Evolutionary conservation across 2,888 invertebrate genomes (phyloP), one percentile per base, ranked within the genome.

Genomic region (Punctoribates punctum): DNA sequence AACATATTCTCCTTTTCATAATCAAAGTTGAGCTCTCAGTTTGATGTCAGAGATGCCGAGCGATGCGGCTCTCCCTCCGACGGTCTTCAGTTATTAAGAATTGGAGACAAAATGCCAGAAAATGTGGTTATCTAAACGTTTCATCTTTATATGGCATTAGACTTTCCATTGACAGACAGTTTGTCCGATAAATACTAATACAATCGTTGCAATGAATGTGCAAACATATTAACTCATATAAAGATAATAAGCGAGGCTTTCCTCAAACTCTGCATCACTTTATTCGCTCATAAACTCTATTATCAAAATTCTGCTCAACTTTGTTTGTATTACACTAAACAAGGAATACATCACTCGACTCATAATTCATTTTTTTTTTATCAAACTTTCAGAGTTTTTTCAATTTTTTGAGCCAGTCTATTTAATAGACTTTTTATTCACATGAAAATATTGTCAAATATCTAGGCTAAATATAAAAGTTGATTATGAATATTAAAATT

Each of bases 221-320:
- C 38, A 70, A 70, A 70, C 70, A 70, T 70, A 70, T 70, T 70
- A 70, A 70, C 42, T 70, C 46, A 46, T 70, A 46, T 70, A 46
- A 46, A 70, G 70, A 70, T 70, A 70, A 70, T 70, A 9, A 70
- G 42, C 29, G 34, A n/a, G 70, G 46, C 4, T 70, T 67, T 67
- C 13, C 15, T 67, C 25, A 60, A 60, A 60, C 29, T 27, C 9
- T 60, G 60, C 23, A 29, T n/a, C 54, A 20, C 20, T 57, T 34
- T 29, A 65, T 65, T 65, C 62, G 34, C 34, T 34, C 62, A 17
- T 65, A 65, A 60, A n/a, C 29, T 25, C 29, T 34, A 34, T 65
- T 65, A 34, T 34, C 3, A n/a, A 34, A 65, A 65, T 13, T 65
- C 34, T 34, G 29, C 62, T 65, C n/a, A 65, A 65, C 27, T 29